Evolutionary conservation across 2,797 vertebrate genomes (phyloP).

Genomic region (Notoglanidium macrostoma): DNA sequence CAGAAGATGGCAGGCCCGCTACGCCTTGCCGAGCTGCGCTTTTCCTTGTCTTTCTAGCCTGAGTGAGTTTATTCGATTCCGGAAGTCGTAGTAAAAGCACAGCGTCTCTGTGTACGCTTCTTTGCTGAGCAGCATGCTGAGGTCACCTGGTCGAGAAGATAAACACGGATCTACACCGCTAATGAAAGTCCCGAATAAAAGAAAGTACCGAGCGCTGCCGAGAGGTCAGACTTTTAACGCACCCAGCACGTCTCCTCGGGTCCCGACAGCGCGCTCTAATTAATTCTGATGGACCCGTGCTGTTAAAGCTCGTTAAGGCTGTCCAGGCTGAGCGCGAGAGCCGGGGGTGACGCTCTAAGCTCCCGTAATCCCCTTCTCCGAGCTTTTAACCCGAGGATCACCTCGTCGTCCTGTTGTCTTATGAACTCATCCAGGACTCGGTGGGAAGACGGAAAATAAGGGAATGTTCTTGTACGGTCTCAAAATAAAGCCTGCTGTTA

Average conservation of each 20-base stretch:
- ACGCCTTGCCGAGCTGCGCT: neutral
- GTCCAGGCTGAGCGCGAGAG: constrained; percentile 16
- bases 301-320: constrained; percentile 45
- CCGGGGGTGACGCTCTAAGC: constrained; percentile 20
- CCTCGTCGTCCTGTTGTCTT: constrained; percentile 10
- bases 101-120: neutral
- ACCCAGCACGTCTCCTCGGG: neutral
- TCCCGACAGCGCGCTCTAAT: neutral
- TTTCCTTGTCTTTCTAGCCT: neutral
- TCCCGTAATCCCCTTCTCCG: constrained; percentile 17
- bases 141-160: neutral
- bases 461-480: neutral
- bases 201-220: neutral
- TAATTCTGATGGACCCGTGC: constrained; percentile 31
- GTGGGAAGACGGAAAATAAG: neutral
- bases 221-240: neutral
- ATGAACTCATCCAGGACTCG: neutral
- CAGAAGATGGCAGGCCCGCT: neutral
- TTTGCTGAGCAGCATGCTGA: no score
- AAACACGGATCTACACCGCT: no score
- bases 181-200: neutral
- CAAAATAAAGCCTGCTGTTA: neutral
- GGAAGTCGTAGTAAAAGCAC: neutral
- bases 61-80: constrained; percentile 8
- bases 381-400: constrained; percentile 19